These are phyloP conservation scores for Coendou prehensilis DNA, from an alignment of 2,797 vertebrate genomes.

Conservation along the genomic window DNA sequence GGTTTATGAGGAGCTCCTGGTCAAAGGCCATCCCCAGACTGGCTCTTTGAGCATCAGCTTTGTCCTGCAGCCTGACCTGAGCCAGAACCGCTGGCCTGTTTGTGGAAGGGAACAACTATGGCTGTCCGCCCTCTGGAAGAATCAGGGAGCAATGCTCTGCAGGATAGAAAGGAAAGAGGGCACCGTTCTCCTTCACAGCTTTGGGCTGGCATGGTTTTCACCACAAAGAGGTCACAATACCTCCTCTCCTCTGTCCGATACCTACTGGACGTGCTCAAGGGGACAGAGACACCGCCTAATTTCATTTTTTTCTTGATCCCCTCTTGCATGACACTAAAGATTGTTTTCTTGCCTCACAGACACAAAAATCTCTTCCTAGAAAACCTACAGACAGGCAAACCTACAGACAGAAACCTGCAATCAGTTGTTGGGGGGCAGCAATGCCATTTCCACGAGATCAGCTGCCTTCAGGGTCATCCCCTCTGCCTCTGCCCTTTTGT, in stretches of 20 bases:
- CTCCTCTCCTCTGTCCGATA: background rate
- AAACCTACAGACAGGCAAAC: background rate
- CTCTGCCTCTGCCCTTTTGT: background rate
- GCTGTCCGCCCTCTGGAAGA: background rate
- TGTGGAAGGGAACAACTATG: background rate
- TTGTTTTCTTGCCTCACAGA: conserved; percentile 32
- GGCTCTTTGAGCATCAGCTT: background rate
- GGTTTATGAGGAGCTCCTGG: background rate
- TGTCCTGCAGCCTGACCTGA: background rate
- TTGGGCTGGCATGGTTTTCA: background rate
- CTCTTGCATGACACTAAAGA: background rate
- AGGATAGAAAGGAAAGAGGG: background rate
- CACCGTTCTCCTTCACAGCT: fast-evolving
- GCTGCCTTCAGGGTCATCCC: background rate
- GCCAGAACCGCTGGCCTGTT: fast-evolving
- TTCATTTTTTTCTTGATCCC: background rate
- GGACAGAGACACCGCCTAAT: background rate
- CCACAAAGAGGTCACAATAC: fast-evolving
- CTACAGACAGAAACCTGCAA: background rate
- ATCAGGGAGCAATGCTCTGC: fast-evolving
- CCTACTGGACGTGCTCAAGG: background rate
- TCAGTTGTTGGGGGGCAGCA: background rate
- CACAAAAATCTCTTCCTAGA: background rate
- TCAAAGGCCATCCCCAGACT: background rate
- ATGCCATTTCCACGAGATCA: background rate